Base-by-base conservation (phyloP, 2,113 vertebrate genomes). In the Siphamia tubifer region DNA sequence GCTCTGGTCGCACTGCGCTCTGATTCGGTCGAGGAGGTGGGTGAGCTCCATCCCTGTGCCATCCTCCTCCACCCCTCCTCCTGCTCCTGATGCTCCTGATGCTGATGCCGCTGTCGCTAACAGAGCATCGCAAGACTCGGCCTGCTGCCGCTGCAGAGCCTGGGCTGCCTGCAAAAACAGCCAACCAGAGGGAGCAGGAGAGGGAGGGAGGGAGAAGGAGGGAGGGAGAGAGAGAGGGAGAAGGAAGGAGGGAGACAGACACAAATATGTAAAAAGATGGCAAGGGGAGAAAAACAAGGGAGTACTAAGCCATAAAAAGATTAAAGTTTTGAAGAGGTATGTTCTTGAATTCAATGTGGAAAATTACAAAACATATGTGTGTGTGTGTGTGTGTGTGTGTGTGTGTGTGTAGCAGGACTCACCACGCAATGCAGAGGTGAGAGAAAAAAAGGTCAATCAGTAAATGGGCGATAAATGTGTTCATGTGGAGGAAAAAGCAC, bases 41-140 rank as follows among this genome's bases (percentile, higher is more conserved):
- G 93, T 85, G 86, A 92, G 91, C 86, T 95, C 96, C 97, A 96
- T 96, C 91, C 90, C 93, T 90, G 93, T 94, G 92, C 96, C 96
- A 96, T 96, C 94, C 92, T 96, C 94, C 93, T 92, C 70, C 78
- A 71, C 72, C 69, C 45, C 52, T 94, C 93, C 91, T 95, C 83
- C 94, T 89, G 38, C 65, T 61, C 39, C 67, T 68, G 49, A 62
- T 74, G 9, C 58, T 70, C 43, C 60, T 67, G 36, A 42, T 62
- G 55, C 60, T 60, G 38, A 44, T 43, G 35, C 58, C 39, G 68
- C 48, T 8, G 77, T 56, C 23, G 70, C 81, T 82, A 87, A 84
- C 75, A 82, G 61, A 81, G 51, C 84, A 91, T 90, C 74, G 27
- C 82, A 81, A 34, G 84, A 89, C 47, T 19, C 32, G 63, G 70